Evolutionary conservation across 2,888 invertebrate species (phyloP).

Genomic region (Bellardia pandia): DNA sequence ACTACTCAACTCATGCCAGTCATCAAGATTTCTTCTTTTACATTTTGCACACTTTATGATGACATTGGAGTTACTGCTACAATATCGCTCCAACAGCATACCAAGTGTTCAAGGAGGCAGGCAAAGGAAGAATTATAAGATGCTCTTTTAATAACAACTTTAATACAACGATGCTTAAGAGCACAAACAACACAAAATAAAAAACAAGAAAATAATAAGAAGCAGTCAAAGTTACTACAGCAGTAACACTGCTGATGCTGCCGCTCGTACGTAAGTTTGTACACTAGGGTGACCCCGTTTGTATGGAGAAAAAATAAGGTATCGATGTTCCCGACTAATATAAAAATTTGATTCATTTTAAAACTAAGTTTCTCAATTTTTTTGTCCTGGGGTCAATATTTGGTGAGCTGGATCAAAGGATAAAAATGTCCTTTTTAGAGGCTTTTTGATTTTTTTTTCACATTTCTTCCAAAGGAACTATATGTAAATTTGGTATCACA

Average conservation of each 20-base stretch:
- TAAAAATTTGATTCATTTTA: too few species aligned
- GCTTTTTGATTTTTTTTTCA: too few species aligned
- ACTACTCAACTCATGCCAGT: constrained; percentile 36
- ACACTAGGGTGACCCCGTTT: too few species aligned
- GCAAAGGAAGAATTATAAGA: constrained; percentile 16
- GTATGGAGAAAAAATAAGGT: too few species aligned
- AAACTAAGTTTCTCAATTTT: too few species aligned
- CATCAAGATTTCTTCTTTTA: constrained; percentile 36
- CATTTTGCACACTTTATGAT: constrained; percentile 37
- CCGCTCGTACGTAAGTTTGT: not conserved
- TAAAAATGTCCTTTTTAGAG: too few species aligned
- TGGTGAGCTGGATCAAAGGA: too few species aligned
- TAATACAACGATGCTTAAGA: constrained; percentile 28
- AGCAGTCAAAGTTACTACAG: not conserved
- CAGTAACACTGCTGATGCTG: not conserved
- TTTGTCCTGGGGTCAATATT: too few species aligned
- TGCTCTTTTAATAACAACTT: constrained; percentile 56
- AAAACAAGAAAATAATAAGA: constrained; percentile 16
- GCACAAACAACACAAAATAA: not conserved
- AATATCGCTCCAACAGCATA: not conserved
- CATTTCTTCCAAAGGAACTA: too few species aligned
- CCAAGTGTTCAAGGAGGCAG: constrained; percentile 29
- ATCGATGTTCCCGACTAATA: too few species aligned
- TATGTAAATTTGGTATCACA: too few species aligned
- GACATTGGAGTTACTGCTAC: constrained; percentile 48